Conservation (phyloP, 2,113 vertebrate species). For the Oncorhynchus mykiss region DNA sequence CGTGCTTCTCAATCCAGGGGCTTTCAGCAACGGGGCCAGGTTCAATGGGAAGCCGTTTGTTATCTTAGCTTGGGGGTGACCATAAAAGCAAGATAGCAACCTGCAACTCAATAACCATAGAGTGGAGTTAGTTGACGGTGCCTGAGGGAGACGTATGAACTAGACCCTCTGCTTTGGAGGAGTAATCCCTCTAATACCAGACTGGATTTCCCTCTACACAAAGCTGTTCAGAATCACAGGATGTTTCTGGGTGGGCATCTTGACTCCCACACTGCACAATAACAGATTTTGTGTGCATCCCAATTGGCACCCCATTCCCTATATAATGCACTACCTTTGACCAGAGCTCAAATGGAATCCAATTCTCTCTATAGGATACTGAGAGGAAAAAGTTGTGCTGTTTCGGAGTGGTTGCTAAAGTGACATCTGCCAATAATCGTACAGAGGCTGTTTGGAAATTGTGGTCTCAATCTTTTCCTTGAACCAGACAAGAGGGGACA, state of each 20-base stretch:
- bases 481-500: background rate
- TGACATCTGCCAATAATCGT: conserved; percentile 49
- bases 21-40: background rate
- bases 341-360: no score
- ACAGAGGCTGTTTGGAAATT: conserved; percentile 50
- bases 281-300: no score
- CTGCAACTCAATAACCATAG: conserved; percentile 9
- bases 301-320: no score
- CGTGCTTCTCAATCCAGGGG: background rate
- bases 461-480: conserved; percentile 46
- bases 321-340: no score
- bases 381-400: no score
- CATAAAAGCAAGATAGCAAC: background rate
- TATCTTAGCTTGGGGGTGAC: background rate
- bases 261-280: no score
- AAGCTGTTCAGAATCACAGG: no score
- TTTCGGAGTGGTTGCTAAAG: conserved; percentile 35
- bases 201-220: conserved; percentile 19
- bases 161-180: conserved; percentile 16
- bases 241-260: no score
- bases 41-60: background rate
- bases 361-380: no score
- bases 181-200: conserved; percentile 50
- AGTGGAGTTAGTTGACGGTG: background rate
- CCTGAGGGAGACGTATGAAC: conserved; percentile 23